Conservation (phyloP, 2,888 invertebrate species). For the Desoria tigrina region DNA sequence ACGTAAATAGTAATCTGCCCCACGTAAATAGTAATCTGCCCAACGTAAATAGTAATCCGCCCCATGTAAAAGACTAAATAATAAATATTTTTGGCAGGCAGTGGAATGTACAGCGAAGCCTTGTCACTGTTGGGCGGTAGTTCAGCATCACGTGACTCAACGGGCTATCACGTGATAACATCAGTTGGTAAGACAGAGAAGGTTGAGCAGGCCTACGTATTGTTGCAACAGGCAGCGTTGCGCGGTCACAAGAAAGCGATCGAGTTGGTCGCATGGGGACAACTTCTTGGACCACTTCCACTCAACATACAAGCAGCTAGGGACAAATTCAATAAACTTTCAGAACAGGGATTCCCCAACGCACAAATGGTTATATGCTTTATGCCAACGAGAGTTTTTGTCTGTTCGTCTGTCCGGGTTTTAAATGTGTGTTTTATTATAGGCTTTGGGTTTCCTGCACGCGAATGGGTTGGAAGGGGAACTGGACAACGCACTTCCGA, state of each 20-base stretch:
- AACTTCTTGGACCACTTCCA: conserved; percentile 77
- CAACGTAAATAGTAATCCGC: no score
- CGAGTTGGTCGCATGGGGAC: conserved; percentile 84
- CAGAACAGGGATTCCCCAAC: conserved; percentile 73
- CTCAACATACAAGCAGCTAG: conserved; percentile 76
- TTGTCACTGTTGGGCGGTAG: conserved; percentile 65
- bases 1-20: no score
- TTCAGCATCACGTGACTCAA: conserved; percentile 62
- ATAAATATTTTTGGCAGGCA: no score
- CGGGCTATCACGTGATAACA: conserved; percentile 43
- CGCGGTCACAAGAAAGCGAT: conserved; percentile 78
- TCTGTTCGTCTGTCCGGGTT: no score
- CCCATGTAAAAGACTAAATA: no score
- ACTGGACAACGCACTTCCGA: conserved; percentile 81
- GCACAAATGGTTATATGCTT: conserved; percentile 84
- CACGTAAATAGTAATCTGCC: no score
- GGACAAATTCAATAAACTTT: conserved; percentile 73
- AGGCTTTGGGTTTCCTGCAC: conserved; percentile 81
- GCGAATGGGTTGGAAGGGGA: conserved; percentile 83
- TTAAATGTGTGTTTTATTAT: no score
- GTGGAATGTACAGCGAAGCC: conserved; percentile 74
- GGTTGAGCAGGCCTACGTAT: conserved; percentile 71
- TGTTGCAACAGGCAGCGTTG: conserved; percentile 76
- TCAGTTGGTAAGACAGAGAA: conserved; percentile 60
- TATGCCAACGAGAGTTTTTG: no score